Evolutionary conservation across 2,797 vertebrate species (phyloP), one percentile per base, ranked within the genome.

Genomic region (Sebastolobus altivelis): DNA sequence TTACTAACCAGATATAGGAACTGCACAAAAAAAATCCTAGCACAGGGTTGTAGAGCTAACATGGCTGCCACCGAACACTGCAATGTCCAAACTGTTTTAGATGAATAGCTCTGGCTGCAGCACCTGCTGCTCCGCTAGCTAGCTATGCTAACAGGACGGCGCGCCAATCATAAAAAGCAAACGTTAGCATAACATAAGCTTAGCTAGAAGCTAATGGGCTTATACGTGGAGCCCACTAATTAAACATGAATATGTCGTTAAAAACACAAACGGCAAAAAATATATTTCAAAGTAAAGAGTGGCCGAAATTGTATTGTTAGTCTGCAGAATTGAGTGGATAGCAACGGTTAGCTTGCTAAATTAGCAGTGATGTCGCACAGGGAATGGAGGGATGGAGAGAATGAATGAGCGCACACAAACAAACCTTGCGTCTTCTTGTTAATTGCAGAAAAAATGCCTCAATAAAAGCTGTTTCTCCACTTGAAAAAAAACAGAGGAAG

Each of bases 351-450:
- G 88, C 93, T 66, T 8, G 81, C 72, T 80, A 75, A 22, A 62
- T 84, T 81, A 81, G 85, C 91, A 49, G 55, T 8, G 59, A 83
- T 89, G 83, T 88, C 88, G 80, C 85, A 70, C 82, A 66, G 79
- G 54, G 43, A 46, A 46, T 16, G 43, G 60, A 59, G 54, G 35
- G 82, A 82, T 80, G 86, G 70, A 71, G 65, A 75, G 84, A 85
- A 88, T 91, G 90, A 93, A 84, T 87, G 87, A 86, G 72, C 56
- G 43, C 77, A 83, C 35, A 62, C 54, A 77, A 69, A 94, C 93
- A 85, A 88, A 93, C 92, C 94, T 92, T 46, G 65, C 46, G 65
- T 56, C 56, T 69, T 77, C 35, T 84, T 82, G 29, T 31, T n/a
- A 33, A 16, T 22, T 12, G 65, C 54, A 8, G 62, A 37, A 27